Evolutionary conservation across 2,797 vertebrate genomes (phyloP).

Genomic region (Aeoliscus strigatus): DNA sequence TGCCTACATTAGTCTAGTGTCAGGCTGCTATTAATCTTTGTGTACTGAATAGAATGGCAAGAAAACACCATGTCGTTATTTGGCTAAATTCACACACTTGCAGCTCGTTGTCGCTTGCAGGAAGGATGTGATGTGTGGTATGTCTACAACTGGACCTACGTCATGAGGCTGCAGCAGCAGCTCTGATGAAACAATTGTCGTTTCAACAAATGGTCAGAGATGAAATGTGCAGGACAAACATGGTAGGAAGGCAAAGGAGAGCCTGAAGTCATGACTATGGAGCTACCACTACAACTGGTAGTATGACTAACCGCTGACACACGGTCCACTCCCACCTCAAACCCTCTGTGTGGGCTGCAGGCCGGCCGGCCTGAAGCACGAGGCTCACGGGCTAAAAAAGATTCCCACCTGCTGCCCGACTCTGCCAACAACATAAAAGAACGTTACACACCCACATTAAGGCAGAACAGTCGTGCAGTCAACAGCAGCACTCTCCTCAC

Average conservation of each 20-base stretch:
- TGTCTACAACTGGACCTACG: too few species aligned
- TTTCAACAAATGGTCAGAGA: too few species aligned
- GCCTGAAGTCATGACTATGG: conserved; percentile 27
- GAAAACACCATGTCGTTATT: too few species aligned
- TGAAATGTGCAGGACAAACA: background rate
- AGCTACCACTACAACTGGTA: conserved; percentile 31
- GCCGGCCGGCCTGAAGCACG: conserved; percentile 30
- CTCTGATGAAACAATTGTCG: conserved; percentile 5
- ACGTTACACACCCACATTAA: conserved; percentile 31
- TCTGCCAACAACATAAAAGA: conserved; percentile 6
- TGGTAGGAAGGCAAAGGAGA: conserved; percentile 7
- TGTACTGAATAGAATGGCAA: too few species aligned
- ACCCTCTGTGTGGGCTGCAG: conserved; percentile 30
- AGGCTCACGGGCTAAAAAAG: conserved; percentile 49
- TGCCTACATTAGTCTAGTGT: too few species aligned
- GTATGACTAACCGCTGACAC: conserved; percentile 56
- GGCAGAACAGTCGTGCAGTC: conserved; percentile 10
- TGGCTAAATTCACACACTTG: too few species aligned
- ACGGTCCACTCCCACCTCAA: conserved; percentile 38
- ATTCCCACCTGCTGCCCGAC: conserved; percentile 27
- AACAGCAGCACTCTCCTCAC: conserved; percentile 18
- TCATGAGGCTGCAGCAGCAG: too few species aligned
- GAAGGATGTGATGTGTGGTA: too few species aligned
- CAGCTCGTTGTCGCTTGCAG: too few species aligned
- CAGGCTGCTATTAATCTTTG: too few species aligned